phyloP scores from a whole-genome alignment of 2,113 vertebrate species.

The Lagopus muta region DNA sequence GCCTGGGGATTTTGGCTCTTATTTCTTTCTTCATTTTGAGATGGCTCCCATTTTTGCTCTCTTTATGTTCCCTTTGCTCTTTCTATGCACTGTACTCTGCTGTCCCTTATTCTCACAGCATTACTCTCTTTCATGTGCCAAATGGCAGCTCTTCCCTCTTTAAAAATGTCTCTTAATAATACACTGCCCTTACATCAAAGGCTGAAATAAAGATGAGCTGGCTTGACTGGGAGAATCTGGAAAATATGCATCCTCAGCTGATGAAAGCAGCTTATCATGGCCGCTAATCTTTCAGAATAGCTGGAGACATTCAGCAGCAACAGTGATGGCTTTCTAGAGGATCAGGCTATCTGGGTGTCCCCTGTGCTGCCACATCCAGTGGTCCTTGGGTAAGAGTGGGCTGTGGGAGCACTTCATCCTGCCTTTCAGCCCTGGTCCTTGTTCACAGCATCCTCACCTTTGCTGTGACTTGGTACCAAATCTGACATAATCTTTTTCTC shows the following conservation, averaged over 20 bases:
- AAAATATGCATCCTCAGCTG: neutral
- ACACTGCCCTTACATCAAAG: conserved; percentile 42
- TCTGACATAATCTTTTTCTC: neutral
- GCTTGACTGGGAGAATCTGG: conserved; percentile 17
- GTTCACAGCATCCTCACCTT: neutral
- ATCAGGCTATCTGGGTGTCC: neutral
- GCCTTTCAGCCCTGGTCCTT: neutral
- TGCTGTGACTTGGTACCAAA: neutral
- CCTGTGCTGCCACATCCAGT: fast-evolving
- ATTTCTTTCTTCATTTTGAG: neutral
- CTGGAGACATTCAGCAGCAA: fast-evolving
- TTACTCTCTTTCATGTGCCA: conserved; percentile 32
- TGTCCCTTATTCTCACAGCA: neutral
- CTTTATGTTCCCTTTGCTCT: conserved; percentile 9
- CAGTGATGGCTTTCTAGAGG: neutral
- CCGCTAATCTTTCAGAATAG: neutral
- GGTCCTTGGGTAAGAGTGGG: neutral
- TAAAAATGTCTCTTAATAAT: conserved; percentile 36
- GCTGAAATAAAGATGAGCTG: conserved; percentile 20
- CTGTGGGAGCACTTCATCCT: neutral
- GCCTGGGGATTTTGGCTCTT: neutral
- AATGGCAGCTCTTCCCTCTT: conserved; percentile 18
- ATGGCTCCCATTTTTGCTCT: neutral
- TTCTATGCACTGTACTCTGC: neutral
- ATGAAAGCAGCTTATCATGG: neutral